Base-by-base conservation (phyloP, 2,113 vertebrate species). In the Trachemys scripta region DNA sequence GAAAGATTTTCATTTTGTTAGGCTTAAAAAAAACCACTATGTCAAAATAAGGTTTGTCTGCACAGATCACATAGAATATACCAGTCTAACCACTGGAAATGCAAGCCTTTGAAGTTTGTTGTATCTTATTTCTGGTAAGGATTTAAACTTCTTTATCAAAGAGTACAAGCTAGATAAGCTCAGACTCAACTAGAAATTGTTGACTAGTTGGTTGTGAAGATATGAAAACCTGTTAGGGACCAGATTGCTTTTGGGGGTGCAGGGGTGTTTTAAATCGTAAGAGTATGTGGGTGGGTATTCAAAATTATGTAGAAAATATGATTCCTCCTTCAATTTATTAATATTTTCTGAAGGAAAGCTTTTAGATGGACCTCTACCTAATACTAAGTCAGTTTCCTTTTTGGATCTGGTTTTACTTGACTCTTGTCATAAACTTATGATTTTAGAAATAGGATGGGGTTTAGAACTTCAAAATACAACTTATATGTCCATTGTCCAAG, bases 31-130 rank as follows among this genome's bases (percentile, higher is more conserved):
- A 78, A 91, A 93, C 82, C 87, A 62, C 65, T 79, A 57, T 93
- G 90, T 96, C 85, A 96, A 95, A 95, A 91, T 42, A 91, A 94
- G 92, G 93, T 97, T 82, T 97, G 90, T 98, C 97, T 97, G 94
- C 49, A 92, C 92, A 90, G 85, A 35, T 97, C 95, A 20, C 90
- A 91, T 80, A 65, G 92, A 95, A 57, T 57, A 78, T 81, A 79
- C 94, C 47, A 84, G 92, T 95, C 69, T 92, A 82, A 83, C 87
- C 92, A 89, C 93, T 97, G 94, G 96, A 96, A 98, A 87, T 94
- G 94, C 90, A 96, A 92, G 90, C 94, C 95, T 93, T 94, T 82
- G 72, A 86, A 88, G 80, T 81, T 94, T 92, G 95, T 81, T 87
- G 84, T 82, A 86, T 89, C 84, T 51, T 5, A 53, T 94, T 97